Conservation (phyloP, 30 jellyfish, hydroid and myxozoan species). For the Cassiopea andromeda region DNA sequence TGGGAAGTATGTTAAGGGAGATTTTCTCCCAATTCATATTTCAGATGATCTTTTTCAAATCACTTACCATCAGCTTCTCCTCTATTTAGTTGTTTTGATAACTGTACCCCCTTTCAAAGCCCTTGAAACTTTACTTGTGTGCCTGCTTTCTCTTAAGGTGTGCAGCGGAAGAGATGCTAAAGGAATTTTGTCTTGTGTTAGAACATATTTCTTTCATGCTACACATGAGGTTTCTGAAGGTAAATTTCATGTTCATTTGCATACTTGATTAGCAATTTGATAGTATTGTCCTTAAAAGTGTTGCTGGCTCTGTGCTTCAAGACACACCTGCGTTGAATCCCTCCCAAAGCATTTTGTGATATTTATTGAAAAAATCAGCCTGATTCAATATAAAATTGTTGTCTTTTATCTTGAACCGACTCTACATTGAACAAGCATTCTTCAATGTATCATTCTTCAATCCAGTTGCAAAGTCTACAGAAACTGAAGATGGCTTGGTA, state of each 20-base stretch:
- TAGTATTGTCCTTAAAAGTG: background rate
- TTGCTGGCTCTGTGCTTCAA: background rate
- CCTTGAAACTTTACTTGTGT: background rate
- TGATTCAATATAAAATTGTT: background rate
- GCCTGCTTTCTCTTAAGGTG: conserved; percentile 2
- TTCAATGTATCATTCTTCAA: background rate
- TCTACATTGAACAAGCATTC: background rate
- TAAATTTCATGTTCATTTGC: background rate
- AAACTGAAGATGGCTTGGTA: background rate
- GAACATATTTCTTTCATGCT: conserved; percentile 51
- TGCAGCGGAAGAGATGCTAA: conserved; percentile 53
- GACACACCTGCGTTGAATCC: no score
- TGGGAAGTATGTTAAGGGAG: no score
- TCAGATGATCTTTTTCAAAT: no score
- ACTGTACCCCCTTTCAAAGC: background rate
- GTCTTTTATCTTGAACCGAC: background rate
- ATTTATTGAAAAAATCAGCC: background rate
- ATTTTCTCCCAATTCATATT: no score
- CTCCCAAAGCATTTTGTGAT: no score
- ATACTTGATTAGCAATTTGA: no score
- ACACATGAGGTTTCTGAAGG: background rate
- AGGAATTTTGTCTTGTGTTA: conserved; percentile 36
- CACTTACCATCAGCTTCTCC: background rate
- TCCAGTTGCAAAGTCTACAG: background rate
- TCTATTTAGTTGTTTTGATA: background rate